Base-by-base conservation (phyloP, 2,797 vertebrate species). In the Xiphorhynchus erythropygius region DNA sequence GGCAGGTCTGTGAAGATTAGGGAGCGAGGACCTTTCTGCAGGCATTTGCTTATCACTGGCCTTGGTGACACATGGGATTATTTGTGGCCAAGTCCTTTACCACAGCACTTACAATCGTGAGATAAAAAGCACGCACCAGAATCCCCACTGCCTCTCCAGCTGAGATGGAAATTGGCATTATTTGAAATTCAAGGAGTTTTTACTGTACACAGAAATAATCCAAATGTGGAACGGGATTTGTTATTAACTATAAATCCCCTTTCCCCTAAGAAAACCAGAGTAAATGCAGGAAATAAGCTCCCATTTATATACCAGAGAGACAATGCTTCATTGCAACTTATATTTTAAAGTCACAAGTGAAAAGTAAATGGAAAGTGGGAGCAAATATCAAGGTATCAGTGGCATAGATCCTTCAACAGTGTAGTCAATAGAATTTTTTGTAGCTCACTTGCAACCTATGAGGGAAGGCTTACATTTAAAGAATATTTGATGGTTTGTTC, bases 201-300 rank as follows among this genome's bases (percentile, higher is more conserved):
- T 82, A 94, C 76, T 88, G 80, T 94, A 96, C 91, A 94, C 70
- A 90, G 84, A 77, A 95, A 96, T 94, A 96, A 97, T 92, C 87
- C 94, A 96, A 81, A 93, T 73, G 89, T 91, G 95, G 87, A 94
- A 92, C 70, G 1, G 87, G 92, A 92, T 94, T 92, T 94, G 82
- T 96, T 96, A 96, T 96, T 95, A 95, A 95, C 92, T 93, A 62
- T 86, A 96, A 96, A 97, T 96, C 94, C 94, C 59, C 91, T 88
- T 79, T 93, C 92, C 91, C 91, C 35, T 73, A 92, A 90, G 91
- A 96, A 97, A 96, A 92, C 30, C 70, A 96, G 84, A 93, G 91
- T 90, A 96, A 96, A 96, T 84, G 87, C 91, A 91, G 93, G 91
- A 97, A 94, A 96, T 93, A 94, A 79, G 63, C 76, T 87, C 65